A percentile compares a stretch with the other conserved stretches of the same genome.
Evolutionary conservation across 2,113 vertebrate species (phyloP).

Genomic region (Tetraodon nigroviridis): DNA sequence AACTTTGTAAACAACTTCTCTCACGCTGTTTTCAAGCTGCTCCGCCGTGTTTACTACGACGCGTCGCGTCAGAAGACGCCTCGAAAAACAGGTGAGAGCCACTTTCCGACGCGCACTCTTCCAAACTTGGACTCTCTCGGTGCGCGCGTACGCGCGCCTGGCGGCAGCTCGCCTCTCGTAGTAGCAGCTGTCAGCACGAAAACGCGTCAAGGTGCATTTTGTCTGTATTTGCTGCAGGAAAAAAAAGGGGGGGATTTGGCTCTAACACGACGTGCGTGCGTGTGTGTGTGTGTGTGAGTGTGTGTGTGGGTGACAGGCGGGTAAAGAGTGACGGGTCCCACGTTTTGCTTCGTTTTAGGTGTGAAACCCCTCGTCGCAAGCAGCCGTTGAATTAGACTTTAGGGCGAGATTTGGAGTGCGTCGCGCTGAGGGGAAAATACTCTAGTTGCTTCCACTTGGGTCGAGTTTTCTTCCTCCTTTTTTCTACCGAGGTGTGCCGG

Average conservation of each 20-base stretch:
- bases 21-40: constrained; percentile 44
- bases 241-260: not conserved
- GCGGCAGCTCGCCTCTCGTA: constrained; percentile 18
- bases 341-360: too few species aligned
- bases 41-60: not conserved
- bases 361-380: too few species aligned
- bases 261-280: not conserved
- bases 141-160: not conserved
- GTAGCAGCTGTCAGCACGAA: constrained; percentile 28
- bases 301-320: too few species aligned
- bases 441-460: not conserved
- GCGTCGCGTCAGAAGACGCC: not conserved
- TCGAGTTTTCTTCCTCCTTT: not conserved
- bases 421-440: not conserved
- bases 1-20: constrained; percentile 69
- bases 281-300: too few species aligned
- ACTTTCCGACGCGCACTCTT: too few species aligned
- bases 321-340: too few species aligned
- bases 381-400: too few species aligned
- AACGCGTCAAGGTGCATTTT: not conserved
- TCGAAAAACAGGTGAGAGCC: constrained; percentile 33
- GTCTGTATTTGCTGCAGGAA: not conserved
- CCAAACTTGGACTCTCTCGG: too few species aligned
- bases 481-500: too few species aligned
- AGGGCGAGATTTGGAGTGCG: too few species aligned